Evolutionary conservation across 1,140 invertebrate species (phyloP), one percentile per base, ranked within the genome.

Genomic region (Drosophila malerkotliana): DNA sequence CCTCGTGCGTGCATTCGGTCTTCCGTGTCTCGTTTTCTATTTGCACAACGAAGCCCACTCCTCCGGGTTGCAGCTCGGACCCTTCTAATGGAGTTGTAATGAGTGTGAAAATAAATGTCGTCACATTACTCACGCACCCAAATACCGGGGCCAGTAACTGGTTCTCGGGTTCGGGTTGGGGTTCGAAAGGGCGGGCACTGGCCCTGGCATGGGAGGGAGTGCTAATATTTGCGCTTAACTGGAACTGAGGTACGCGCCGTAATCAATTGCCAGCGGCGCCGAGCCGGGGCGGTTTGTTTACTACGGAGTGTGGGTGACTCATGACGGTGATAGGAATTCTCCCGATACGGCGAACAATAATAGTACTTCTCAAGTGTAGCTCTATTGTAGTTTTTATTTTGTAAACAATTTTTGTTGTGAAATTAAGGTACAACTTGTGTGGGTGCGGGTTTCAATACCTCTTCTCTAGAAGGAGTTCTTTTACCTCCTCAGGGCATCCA

Each of bases 91-190:
- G 79, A 88, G 83, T 88, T 88, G 83, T 88, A 88, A 88, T 88
- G 83, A 88, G 83, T 88, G 83, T 88, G 76, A 88, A 88, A 88
- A 88, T 83, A 88, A 83, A 88, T 88, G 83, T 89, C 83, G 83
- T 88, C 83, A 88, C 84, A 88, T 88, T 88, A 88, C 83, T 88
- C 83, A 88, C 84, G 83, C 83, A 88, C 76, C 71, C 72, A 83
- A 81, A 66, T 54, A 53, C 76, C 76, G 64, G 39, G 57, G 52
- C 51, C 72, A 62, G 45, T 53, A 56, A 71, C 44, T 39, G 34
- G 15, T 45, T 37, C 28, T 18, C 18, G 15, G 51, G 21, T 21
- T 21, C 3, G 21, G 21, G 21, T 3, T 21, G 21, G 21, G 37
- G 56, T 24, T 51, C 53, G 4, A 44, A 24, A 53, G 63, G 58